phyloP scores from a whole-genome alignment of 2,113 vertebrate species.

The Urocitellus parryii region DNA sequence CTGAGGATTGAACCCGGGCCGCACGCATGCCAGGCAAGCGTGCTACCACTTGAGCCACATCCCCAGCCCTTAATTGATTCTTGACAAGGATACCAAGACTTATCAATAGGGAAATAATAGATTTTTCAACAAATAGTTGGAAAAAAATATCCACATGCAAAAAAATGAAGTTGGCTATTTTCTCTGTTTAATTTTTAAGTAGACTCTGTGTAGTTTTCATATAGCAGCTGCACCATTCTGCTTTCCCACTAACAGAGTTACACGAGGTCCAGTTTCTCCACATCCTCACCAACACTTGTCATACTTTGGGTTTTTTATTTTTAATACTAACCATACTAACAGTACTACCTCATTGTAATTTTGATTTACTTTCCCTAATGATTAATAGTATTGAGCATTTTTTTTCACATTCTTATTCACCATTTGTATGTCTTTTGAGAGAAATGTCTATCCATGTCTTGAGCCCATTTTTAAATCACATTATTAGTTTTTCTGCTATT shows the following conservation, averaged over 20 bases:
- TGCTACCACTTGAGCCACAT: too few species aligned
- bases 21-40: too few species aligned
- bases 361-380: not conserved
- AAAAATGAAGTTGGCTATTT: not conserved
- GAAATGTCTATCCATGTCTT: not conserved
- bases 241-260: not conserved
- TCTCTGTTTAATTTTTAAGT: not conserved
- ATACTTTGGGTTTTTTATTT: not conserved
- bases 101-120: not conserved
- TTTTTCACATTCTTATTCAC: not conserved
- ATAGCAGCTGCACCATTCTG: not conserved
- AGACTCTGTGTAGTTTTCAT: not conserved
- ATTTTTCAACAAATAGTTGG: slow-evolving; percentile 33
- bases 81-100: not conserved
- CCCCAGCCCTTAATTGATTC: not conserved
- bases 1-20: too few species aligned
- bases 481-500: not conserved
- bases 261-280: not conserved
- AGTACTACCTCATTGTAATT: not conserved
- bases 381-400: not conserved
- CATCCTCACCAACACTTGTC: not conserved
- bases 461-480: not conserved
- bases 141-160: not conserved
- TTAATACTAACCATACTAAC: not conserved
- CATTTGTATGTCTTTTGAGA: not conserved